These are phyloP conservation scores for Cyanoramphus novaezelandiae DNA, from an alignment of 2,113 vertebrate genomes.

Conservation along the genomic window DNA sequence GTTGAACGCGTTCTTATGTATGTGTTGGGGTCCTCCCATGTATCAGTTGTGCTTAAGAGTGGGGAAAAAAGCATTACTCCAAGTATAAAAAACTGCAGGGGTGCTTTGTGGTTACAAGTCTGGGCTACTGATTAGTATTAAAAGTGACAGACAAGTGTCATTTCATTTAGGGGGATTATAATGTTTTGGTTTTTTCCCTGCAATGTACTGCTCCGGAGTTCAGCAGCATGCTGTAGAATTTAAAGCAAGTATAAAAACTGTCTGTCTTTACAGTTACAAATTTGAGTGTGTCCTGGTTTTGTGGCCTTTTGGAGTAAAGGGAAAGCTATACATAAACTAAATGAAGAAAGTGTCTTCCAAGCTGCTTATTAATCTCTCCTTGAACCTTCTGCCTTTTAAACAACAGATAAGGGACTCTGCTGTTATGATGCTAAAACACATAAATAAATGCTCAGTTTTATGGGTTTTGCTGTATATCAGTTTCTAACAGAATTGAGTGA, in stretches of 20 bases:
- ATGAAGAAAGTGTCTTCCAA: background rate
- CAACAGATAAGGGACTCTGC: background rate
- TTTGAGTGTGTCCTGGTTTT: background rate
- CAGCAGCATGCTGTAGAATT: background rate
- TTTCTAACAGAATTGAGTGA: background rate
- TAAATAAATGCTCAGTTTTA: background rate
- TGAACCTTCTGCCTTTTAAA: background rate
- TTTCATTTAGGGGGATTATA: background rate
- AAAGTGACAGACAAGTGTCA: background rate
- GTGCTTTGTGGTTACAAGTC: background rate
- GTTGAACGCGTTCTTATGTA: background rate
- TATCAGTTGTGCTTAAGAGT: background rate
- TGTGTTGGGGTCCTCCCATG: background rate
- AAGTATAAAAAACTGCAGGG: background rate
- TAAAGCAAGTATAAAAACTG: background rate
- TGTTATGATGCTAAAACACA: background rate
- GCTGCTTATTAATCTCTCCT: background rate
- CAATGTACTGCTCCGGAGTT: background rate
- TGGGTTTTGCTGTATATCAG: background rate
- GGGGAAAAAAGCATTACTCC: background rate
- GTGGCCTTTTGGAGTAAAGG: background rate
- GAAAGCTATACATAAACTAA: background rate
- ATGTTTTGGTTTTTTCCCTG: background rate
- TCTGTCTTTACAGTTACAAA: background rate
- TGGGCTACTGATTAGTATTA: background rate